Evolutionary conservation across 2,113 vertebrate species (phyloP).

Genomic region (Malurus cyaneus): DNA sequence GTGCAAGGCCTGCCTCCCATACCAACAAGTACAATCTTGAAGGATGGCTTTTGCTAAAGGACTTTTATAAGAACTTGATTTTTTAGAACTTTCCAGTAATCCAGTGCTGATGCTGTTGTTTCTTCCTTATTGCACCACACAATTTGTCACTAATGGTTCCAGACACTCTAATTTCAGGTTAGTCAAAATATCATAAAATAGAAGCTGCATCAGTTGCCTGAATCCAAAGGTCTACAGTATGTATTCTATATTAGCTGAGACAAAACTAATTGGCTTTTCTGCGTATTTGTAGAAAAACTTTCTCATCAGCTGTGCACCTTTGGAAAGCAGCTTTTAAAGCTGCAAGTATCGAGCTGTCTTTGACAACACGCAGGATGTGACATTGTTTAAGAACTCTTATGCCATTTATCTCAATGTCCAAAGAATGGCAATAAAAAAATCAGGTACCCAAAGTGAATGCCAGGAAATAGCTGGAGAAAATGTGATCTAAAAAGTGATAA

Average conservation of each 20-base stretch:
- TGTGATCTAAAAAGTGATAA: neutral
- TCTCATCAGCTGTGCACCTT: neutral
- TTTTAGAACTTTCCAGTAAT: neutral
- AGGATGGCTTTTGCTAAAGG: neutral
- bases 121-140: neutral
- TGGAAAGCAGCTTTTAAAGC: neutral
- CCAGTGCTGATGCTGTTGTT: neutral
- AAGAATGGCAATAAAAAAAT: neutral
- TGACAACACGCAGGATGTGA: neutral
- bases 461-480: neutral
- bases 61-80: neutral
- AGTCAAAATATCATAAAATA: neutral
- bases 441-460: neutral
- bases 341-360: neutral
- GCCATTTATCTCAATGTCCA: neutral
- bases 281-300: neutral
- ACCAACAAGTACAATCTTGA: neutral
- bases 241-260: conserved; percentile 28
- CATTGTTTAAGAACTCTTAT: neutral
- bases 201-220: neutral
- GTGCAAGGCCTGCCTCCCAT: neutral
- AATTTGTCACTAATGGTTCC: neutral
- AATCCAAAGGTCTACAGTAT: neutral
- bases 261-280: neutral
- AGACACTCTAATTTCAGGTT: neutral